A percentile compares a stretch with the other conserved stretches of the same genome.
phyloP scores from a whole-genome alignment of 1,140 invertebrate species.

The Microplitis mediator region DNA sequence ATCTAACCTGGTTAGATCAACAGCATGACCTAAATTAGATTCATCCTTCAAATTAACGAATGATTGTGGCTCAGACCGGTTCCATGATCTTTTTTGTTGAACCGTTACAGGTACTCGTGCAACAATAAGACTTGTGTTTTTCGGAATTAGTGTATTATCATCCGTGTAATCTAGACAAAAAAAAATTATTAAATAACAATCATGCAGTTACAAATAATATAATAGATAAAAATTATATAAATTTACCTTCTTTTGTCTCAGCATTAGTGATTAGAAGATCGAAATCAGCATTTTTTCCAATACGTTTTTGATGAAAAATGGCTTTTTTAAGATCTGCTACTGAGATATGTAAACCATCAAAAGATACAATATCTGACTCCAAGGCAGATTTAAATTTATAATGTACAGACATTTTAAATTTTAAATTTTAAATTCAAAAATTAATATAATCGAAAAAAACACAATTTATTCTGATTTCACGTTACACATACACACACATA shows the following conservation, averaged over 20 bases:
- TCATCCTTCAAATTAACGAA: conserved; percentile 66
- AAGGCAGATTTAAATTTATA: conserved; percentile 97
- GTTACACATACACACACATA: no score
- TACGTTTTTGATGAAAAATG: conserved; percentile 92
- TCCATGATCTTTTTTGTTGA: conserved; percentile 79
- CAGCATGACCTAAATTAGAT: conserved; percentile 65
- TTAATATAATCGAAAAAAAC: no score
- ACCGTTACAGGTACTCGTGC: conserved; percentile 84
- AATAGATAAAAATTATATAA: conserved; percentile 16
- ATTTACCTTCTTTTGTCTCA: conserved; percentile 92
- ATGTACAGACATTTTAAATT: conserved; percentile 85
- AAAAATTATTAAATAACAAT: conserved; percentile 24
- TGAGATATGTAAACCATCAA: conserved; percentile 96
- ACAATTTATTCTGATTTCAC: no score
- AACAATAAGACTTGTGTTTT: conserved; percentile 96
- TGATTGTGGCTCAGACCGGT: conserved; percentile 57
- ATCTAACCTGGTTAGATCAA: conserved; percentile 88
- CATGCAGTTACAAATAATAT: conserved; percentile 6
- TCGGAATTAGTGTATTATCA: conserved; percentile 89
- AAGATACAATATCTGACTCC: conserved; percentile 94
- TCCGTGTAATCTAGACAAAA: conserved; percentile 84
- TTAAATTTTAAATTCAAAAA: no score
- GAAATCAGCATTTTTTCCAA: conserved; percentile 93
- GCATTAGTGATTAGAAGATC: conserved; percentile 97
- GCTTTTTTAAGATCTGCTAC: conserved; percentile 92